A percentile compares a stretch with the other conserved stretches of the same genome.
phyloP scores from a whole-genome alignment of 2,113 vertebrate species.

The Lepus timidus region DNA sequence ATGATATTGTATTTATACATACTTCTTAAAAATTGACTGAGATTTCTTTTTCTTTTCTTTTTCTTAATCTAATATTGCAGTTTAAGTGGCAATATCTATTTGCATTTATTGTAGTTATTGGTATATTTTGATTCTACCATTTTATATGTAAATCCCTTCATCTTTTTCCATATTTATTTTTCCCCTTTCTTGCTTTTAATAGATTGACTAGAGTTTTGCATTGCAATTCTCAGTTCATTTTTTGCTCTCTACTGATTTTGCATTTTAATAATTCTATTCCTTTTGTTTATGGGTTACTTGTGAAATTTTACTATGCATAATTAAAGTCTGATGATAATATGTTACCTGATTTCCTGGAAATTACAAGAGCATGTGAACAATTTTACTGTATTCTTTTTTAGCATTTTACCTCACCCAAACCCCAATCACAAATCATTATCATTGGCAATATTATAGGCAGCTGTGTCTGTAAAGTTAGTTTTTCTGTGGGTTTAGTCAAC shows the following conservation, averaged over 20 bases:
- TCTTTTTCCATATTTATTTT: not conserved
- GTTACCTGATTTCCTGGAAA: not conserved
- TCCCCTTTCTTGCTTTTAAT: not conserved
- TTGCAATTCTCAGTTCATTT: not conserved
- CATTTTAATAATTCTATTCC: not conserved
- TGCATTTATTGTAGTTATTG: not conserved
- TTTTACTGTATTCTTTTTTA: not conserved
- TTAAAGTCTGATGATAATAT: not conserved
- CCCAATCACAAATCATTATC: not conserved
- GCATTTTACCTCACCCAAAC: not conserved
- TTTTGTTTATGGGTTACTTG: not conserved
- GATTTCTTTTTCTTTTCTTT: not conserved
- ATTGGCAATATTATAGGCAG: not conserved
- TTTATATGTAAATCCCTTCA: not conserved
- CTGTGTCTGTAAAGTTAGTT: not conserved
- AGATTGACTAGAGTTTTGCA: not conserved
- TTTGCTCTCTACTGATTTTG: not conserved
- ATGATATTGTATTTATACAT: not conserved
- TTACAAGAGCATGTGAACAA: not conserved
- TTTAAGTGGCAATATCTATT: not conserved
- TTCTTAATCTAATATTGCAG: not conserved
- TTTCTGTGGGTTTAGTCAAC: not conserved
- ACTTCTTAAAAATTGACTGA: not conserved
- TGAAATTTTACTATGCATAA: not conserved
- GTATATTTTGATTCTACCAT: not conserved